Base-by-base conservation (phyloP, 2,888 invertebrate genomes). In the Chrysomela aeneicollis region DNA sequence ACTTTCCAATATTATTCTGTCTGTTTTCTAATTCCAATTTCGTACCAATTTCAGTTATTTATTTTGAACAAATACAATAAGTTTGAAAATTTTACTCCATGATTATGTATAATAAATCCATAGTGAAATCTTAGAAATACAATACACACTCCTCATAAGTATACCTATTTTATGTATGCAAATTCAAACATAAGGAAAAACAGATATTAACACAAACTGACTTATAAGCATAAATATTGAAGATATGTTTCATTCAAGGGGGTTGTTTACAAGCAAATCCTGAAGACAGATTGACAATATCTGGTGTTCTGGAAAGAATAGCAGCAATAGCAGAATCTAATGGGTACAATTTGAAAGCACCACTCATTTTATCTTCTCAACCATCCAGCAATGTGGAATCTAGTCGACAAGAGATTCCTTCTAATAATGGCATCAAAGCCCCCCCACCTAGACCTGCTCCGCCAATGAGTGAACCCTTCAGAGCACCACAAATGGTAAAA, bases 261-360 rank as follows among this genome's bases (percentile, higher is more conserved):
- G 93, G 93, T 63, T 93, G 93, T 79, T 86, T 95, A 64, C 88
- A 89, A 75, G 88, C 91, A 51, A 93, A 97, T 81, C 98, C 98
- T 1, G 87, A 87, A 59, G 88, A 92, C 74, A 88, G 98, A 71
- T 85, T 95, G 73, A 88, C 88, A 59, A 90, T 97, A 61, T 87
- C 90, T 68, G 90, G 89, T 75, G 85, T 98, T 60, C 84, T 97
- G 75, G 95, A 97, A 79, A 87, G 93, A 72, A 82, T 98, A 70
- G 94, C 93, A 61, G 93, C 95, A 61, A 91, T 98, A 73, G 93
- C 95, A 0, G 94, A 95, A 83, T 91, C 93, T 61, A 89, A 91
- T 81, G 89, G 89, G 71, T 90, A 94, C 84, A 91, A 92, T 83
- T 86, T 95, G 64, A 92, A 92, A 82, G 91, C 91, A 77, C 89